Percentiles rank a stretch among this genome's conserved stretches.
phyloP scores from a whole-genome alignment of 2,113 vertebrate species.

The Centropus bengalensis region DNA sequence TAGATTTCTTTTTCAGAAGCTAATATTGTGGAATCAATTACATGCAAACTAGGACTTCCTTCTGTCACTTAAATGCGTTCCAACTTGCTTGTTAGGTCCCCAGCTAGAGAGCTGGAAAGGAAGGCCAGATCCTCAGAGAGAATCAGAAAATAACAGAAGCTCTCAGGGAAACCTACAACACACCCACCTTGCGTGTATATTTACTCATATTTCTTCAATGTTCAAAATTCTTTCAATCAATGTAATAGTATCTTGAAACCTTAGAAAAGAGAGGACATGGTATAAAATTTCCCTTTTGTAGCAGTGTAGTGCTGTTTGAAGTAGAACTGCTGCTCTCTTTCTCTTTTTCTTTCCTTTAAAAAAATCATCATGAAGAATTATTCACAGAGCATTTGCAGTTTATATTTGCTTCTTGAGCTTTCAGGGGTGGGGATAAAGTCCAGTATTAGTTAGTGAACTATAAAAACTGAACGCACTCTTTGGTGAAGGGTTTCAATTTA shows the following conservation, averaged over 20 bases:
- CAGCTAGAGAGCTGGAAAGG: background rate
- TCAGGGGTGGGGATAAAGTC: background rate
- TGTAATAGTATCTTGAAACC: background rate
- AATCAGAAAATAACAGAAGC: background rate
- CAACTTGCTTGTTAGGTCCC: background rate
- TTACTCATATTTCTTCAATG: background rate
- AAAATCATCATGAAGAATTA: background rate
- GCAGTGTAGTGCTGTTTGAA: background rate
- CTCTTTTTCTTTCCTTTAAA: background rate
- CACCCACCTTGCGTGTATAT: accelerated
- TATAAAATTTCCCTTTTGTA: background rate
- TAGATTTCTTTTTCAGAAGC: background rate
- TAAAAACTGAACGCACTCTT: background rate
- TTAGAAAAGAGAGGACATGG: background rate
- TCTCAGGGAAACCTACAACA: background rate
- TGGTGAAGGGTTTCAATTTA: background rate
- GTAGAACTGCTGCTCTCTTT: background rate
- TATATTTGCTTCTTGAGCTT: background rate
- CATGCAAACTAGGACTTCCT: background rate
- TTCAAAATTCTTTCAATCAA: no score
- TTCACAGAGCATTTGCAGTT: background rate
- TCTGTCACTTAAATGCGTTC: background rate
- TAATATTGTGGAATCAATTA: background rate
- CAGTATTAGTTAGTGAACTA: background rate
- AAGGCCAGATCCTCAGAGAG: background rate